phyloP scores from a whole-genome alignment of 2,113 vertebrate genomes.

The Copsychus sechellarum region DNA sequence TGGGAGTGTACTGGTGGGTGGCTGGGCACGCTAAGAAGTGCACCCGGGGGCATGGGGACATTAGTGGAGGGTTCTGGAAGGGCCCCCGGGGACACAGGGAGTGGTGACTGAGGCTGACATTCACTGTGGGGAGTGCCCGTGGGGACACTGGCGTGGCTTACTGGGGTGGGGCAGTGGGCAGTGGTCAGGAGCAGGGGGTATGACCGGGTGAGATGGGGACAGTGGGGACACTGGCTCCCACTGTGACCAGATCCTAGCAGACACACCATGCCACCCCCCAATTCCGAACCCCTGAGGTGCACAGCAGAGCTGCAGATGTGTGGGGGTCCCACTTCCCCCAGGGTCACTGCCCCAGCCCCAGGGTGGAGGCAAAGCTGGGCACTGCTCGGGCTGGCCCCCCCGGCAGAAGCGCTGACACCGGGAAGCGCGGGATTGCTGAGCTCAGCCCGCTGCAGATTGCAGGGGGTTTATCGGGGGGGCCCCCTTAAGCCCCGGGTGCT shows the following conservation, averaged over 20 bases:
- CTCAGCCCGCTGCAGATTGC: conserved; percentile 64
- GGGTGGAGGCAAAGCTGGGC: not conserved
- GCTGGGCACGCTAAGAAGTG: not conserved
- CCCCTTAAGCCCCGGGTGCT: conserved; percentile 66
- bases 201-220: not conserved
- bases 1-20: not conserved
- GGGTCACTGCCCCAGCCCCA: not conserved
- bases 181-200: not conserved
- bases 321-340: rapidly evolving
- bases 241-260: no score
- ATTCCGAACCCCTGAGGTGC: rapidly evolving
- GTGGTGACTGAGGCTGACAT: not conserved
- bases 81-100: no score
- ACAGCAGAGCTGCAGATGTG: not conserved
- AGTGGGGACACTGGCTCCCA: not conserved
- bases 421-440: conserved; percentile 38
- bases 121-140: not conserved
- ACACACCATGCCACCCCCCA: not conserved
- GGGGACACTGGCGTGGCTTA: not conserved
- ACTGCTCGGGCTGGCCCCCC: rapidly evolving
- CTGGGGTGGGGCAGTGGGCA: not conserved
- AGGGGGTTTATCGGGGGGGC: conserved; percentile 50
- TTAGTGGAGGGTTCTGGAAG: not conserved
- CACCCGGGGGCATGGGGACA: rapidly evolving
- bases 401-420: not conserved